A percentile compares a stretch with the other conserved stretches of the same genome.
phyloP scores from a whole-genome alignment of 2,113 vertebrate genomes.

The Probosciger aterrimus region DNA sequence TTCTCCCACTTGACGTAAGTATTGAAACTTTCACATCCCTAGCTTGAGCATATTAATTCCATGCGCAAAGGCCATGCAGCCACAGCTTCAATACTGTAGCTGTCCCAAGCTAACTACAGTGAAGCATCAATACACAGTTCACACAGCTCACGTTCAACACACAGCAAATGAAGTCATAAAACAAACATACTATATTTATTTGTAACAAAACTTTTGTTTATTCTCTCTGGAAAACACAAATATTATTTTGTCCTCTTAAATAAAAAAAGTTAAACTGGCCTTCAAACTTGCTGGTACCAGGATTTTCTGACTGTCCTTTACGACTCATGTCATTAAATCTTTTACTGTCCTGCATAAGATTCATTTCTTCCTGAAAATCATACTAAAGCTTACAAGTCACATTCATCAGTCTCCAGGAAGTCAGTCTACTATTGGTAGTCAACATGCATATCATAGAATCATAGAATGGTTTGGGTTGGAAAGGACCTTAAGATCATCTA shows the following conservation, averaged over 20 bases:
- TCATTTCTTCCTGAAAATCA: neutral
- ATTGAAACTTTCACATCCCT: neutral
- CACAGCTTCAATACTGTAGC: neutral
- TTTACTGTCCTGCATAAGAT: neutral
- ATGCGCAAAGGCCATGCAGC: neutral
- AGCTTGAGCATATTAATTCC: neutral
- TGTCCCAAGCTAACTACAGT: neutral
- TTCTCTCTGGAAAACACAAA: neutral
- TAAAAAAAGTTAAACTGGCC: neutral
- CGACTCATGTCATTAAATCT: fast-evolving
- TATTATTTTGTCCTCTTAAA: neutral
- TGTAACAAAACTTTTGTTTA: neutral
- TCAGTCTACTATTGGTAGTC: neutral
- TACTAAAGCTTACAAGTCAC: neutral
- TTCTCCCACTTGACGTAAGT: neutral
- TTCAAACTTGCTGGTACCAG: neutral
- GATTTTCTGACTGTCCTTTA: neutral
- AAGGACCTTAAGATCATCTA: too few relatives aligned
- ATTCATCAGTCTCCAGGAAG: neutral
- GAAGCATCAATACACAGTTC: neutral
- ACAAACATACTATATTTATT: neutral
- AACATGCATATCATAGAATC: neutral
- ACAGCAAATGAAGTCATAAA: neutral
- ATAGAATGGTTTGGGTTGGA: too few relatives aligned
- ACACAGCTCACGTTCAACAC: neutral